These are phyloP conservation scores for Rhea americana DNA, from an alignment of 2,113 vertebrate species.

Conservation along the genomic window DNA sequence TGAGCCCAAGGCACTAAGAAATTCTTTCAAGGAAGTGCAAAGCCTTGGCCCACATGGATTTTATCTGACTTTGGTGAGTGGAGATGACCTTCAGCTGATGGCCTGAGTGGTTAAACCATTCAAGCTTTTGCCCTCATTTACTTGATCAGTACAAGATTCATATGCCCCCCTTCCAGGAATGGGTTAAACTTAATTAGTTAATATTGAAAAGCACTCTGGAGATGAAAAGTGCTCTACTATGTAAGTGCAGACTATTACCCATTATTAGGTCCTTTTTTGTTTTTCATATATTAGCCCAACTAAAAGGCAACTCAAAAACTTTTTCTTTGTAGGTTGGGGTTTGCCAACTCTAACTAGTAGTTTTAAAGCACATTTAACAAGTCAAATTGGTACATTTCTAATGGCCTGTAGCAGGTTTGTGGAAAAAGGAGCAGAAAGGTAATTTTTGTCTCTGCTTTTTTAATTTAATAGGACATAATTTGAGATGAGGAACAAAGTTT, in stretches of 20 bases:
- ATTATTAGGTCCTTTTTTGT: not conserved
- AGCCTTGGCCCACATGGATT: not conserved
- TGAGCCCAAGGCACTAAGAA: not conserved
- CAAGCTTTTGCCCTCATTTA: not conserved
- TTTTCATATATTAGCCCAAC: not conserved
- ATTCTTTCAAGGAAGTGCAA: not conserved
- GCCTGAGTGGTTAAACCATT: not conserved
- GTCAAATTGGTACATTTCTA: constrained; percentile 2
- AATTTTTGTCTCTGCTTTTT: constrained; percentile 9
- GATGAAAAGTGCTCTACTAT: constrained; percentile 9
- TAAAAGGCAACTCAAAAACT: constrained; percentile 15
- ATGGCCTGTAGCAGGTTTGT: not conserved
- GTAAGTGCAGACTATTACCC: not conserved
- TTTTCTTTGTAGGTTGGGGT: not conserved
- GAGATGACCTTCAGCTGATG: not conserved
- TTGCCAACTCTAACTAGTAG: not conserved
- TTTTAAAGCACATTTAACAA: constrained; percentile 37
- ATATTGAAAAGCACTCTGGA: constrained; percentile 33
- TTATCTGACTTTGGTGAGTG: not conserved
- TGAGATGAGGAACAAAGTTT: constrained; percentile 35
- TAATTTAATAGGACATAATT: constrained; percentile 11
- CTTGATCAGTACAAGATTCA: not conserved
- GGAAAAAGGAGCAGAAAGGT: constrained; percentile 27
- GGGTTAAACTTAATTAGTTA: constrained; percentile 47
- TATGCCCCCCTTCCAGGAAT: not conserved